phyloP scores from a whole-genome alignment of 2,113 vertebrate genomes.

The Talpa occidentalis region DNA sequence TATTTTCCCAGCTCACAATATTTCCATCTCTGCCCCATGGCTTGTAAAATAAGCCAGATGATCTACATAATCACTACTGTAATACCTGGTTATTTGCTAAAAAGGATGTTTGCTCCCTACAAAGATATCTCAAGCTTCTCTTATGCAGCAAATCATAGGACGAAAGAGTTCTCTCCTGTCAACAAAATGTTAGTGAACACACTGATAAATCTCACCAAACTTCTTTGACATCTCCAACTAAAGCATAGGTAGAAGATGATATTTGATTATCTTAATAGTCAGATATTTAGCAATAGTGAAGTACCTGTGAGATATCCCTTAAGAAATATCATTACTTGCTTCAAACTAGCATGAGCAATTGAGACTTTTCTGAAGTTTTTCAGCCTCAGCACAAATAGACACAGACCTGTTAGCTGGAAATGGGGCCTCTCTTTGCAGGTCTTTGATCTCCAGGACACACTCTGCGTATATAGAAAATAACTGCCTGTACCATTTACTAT shows the following conservation, averaged over 20 bases:
- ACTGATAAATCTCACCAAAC: not conserved
- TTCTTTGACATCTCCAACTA: constrained; percentile 10
- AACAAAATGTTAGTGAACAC: not conserved
- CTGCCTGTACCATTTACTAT: not conserved
- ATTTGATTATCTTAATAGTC: not conserved
- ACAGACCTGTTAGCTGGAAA: not conserved
- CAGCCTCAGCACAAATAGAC: not conserved
- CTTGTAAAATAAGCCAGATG: not conserved
- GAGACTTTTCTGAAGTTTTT: constrained; percentile 24
- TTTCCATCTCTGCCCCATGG: constrained; percentile 36
- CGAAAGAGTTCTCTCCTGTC: not conserved
- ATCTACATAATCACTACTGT: not conserved
- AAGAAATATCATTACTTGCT: constrained; percentile 9
- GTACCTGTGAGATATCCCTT: not conserved
- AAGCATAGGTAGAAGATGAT: not conserved
- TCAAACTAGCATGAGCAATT: not conserved
- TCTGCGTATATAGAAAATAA: not conserved
- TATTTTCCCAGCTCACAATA: constrained; percentile 47
- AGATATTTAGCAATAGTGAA: not conserved
- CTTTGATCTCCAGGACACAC: not conserved
- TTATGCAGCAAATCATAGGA: not conserved
- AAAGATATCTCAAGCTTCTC: not conserved
- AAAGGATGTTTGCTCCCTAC: constrained; percentile 26
- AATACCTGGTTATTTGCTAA: constrained; percentile 3
- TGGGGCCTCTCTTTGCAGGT: not conserved